Evolutionary conservation across 92 coral and sea anemone genomes (phyloP).

Genomic region (Paramuricea clavata): DNA sequence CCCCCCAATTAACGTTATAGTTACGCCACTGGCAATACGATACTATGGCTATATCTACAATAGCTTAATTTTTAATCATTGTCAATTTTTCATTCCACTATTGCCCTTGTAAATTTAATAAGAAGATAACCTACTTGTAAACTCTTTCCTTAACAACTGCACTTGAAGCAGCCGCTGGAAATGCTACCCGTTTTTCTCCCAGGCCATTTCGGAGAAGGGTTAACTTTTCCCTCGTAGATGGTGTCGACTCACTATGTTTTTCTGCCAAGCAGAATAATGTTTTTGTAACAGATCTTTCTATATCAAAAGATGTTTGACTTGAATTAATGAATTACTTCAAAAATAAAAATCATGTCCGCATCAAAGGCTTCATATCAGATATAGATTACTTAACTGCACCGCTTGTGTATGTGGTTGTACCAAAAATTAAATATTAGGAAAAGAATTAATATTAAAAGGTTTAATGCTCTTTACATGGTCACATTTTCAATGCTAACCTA

Average conservation of each 20-base stretch:
- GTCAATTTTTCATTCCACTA: not conserved
- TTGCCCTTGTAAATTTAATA: not conserved
- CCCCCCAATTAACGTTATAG: too few species aligned
- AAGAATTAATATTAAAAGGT: too few species aligned
- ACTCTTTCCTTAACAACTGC: not conserved
- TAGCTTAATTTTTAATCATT: too few species aligned
- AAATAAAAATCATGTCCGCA: not conserved
- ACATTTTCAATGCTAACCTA: too few species aligned
- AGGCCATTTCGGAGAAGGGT: not conserved
- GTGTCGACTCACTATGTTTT: not conserved
- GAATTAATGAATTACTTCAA: not conserved
- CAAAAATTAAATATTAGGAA: too few species aligned
- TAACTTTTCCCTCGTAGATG: not conserved
- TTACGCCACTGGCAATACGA: too few species aligned
- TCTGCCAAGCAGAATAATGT: not conserved
- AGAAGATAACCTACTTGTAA: not conserved
- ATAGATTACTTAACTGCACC: not conserved
- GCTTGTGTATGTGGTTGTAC: too few species aligned
- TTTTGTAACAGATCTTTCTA: not conserved
- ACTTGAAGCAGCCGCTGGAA: conserved; percentile 13
- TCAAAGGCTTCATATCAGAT: too few species aligned
- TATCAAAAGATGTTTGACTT: not conserved
- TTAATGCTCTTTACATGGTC: too few species aligned
- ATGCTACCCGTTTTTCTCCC: not conserved
- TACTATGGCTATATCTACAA: too few species aligned